Evolutionary conservation across 2,888 invertebrate species (phyloP).

Genomic region (Agrotis ipsilon): DNA sequence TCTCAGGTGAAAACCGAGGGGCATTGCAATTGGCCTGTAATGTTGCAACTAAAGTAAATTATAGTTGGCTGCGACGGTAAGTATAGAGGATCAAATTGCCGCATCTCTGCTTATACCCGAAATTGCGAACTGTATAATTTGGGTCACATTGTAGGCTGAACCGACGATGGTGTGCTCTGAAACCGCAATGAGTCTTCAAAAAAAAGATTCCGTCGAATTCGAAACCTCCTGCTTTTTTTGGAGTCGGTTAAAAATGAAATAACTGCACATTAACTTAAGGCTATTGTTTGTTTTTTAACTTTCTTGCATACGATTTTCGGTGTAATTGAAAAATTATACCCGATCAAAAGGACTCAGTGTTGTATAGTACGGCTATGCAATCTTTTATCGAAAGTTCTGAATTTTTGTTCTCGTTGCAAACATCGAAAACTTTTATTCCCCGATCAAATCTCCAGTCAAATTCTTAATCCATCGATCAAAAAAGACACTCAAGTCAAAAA

Average conservation of each 20-base stretch:
- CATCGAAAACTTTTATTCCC: conserved; percentile 9
- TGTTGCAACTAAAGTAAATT: conserved; percentile 80
- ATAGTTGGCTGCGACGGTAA: conserved; percentile 73
- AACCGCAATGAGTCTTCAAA: conserved; percentile 55
- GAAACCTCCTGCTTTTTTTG: no score
- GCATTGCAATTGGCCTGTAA: conserved; percentile 73
- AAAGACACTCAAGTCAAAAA: conserved; percentile 46
- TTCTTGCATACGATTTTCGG: conserved; percentile 26
- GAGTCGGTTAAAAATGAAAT: conserved; percentile 51
- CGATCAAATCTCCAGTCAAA: conserved; percentile 35
- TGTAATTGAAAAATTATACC: conserved; percentile 59
- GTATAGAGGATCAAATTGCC: conserved; percentile 70
- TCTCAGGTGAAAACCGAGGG: conserved; percentile 71
- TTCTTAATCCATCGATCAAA: conserved; percentile 50
- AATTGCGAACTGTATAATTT: conserved; percentile 64
- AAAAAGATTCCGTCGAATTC: no score
- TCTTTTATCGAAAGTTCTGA: conserved; percentile 22
- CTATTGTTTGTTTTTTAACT: conserved; percentile 63
- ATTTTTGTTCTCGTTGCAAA: conserved; percentile 24
- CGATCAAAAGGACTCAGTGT: conserved; percentile 29
- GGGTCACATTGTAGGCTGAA: conserved; percentile 57
- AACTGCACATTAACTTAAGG: conserved; percentile 58
- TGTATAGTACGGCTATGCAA: conserved; percentile 19
- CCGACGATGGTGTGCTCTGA: conserved; percentile 46
- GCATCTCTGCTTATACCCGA: conserved; percentile 58